These are phyloP conservation scores for Philaethria dido DNA, from an alignment of 2,888 invertebrate species.

Conservation along the genomic window DNA sequence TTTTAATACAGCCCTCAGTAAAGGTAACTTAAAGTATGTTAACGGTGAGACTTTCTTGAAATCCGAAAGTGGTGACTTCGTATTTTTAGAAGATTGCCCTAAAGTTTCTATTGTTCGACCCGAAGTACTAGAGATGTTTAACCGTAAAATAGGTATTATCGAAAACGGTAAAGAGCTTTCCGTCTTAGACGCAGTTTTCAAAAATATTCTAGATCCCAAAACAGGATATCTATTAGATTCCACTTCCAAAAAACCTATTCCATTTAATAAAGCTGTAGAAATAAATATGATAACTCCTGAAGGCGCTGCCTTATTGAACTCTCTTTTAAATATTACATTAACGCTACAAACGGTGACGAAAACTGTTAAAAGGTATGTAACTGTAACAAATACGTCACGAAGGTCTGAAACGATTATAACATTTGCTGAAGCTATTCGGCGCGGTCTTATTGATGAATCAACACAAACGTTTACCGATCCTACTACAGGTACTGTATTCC, in stretches of 20 bases:
- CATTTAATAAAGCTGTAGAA: slow-evolving; percentile 93
- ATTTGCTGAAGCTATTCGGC: slow-evolving; percentile 90
- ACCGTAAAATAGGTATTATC: slow-evolving; percentile 91
- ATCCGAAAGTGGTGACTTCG: slow-evolving; percentile 88
- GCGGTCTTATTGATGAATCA: slow-evolving; percentile 91
- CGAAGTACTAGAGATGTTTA: slow-evolving; percentile 94
- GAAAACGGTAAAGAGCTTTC: slow-evolving; percentile 90
- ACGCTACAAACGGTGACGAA: slow-evolving; percentile 94
- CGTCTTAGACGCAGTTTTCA: slow-evolving; percentile 94
- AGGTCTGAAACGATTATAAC: slow-evolving; percentile 86
- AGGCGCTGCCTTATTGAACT: slow-evolving; percentile 93
- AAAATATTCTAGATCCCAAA: slow-evolving; percentile 93
- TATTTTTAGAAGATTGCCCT: slow-evolving; percentile 91
- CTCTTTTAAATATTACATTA: slow-evolving; percentile 93
- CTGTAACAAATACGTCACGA: slow-evolving; percentile 86
- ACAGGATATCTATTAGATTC: slow-evolving; percentile 93
- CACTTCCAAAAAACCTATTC: slow-evolving; percentile 87
- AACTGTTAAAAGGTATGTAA: slow-evolving; percentile 92
- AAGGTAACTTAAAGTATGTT: slow-evolving; percentile 90
- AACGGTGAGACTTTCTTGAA: slow-evolving; percentile 89
- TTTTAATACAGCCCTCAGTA: slow-evolving; percentile 91
- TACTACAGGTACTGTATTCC: slow-evolving; percentile 87
- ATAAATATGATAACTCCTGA: slow-evolving; percentile 93
- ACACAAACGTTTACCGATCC: slow-evolving; percentile 91
- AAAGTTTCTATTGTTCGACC: slow-evolving; percentile 90